These are phyloP conservation scores for Lithophane ornitopus DNA, from an alignment of 2,888 invertebrate genomes.

Conservation along the genomic window DNA sequence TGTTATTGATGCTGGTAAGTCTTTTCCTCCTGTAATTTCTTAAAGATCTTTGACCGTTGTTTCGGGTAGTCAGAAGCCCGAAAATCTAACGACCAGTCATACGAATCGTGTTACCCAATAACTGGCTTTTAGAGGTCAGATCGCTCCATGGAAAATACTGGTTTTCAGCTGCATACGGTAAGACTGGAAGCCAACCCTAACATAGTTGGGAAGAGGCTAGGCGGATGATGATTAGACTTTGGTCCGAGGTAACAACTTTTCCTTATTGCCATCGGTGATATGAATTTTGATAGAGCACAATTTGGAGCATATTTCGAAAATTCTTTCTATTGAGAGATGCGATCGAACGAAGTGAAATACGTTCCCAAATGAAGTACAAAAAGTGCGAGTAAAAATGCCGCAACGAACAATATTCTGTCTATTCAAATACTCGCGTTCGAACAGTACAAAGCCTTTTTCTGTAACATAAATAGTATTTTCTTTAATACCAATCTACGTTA, in stretches of 20 bases:
- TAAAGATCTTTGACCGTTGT: not conserved
- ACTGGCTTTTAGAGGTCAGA: not conserved
- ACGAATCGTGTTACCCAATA: not conserved
- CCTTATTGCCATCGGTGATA: not conserved
- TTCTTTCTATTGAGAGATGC: not conserved
- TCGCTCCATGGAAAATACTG: not conserved
- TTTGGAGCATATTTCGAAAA: not conserved
- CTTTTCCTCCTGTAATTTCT: not conserved
- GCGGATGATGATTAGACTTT: not conserved
- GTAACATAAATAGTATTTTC: constrained; percentile 31
- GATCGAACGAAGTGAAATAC: not conserved
- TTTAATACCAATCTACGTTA: constrained; percentile 35
- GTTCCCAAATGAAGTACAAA: not conserved
- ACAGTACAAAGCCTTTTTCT: constrained; percentile 26
- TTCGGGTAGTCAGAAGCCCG: not conserved
- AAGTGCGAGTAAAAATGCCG: constrained; percentile 13
- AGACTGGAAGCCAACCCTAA: not conserved
- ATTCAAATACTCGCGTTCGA: not conserved
- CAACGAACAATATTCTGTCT: constrained; percentile 7
- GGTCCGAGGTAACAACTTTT: not conserved
- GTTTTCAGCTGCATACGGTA: not conserved
- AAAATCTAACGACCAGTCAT: not conserved
- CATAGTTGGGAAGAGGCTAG: too few species aligned
- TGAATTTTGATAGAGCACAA: not conserved
- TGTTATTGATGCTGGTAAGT: constrained; percentile 93